Evolutionary conservation across 2,888 invertebrate genomes (phyloP).

Genomic region (Dasysyrphus albostriatus): DNA sequence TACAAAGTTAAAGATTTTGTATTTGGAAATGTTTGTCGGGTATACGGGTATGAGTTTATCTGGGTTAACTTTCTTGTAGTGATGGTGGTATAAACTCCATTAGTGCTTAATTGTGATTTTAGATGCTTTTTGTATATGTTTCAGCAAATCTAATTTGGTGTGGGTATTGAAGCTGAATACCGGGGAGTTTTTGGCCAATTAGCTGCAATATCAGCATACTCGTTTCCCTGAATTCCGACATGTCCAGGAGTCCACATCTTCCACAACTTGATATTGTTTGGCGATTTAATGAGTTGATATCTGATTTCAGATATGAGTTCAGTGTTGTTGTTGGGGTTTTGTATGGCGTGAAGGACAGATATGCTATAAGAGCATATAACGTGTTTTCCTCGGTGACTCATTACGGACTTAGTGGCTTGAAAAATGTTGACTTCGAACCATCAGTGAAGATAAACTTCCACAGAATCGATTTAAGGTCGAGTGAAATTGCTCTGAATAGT

Average conservation of each 20-base stretch:
- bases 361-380: too few species aligned
- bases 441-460: too few species aligned
- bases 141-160: not conserved
- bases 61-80: slow-evolving; percentile 1
- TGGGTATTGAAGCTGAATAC: not conserved
- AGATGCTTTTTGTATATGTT: not conserved
- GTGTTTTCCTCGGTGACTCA: too few species aligned
- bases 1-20: not conserved
- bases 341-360: too few species aligned
- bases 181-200: not conserved
- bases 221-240: too few species aligned
- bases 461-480: too few species aligned
- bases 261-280: not conserved
- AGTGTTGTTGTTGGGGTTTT: too few species aligned
- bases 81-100: not conserved
- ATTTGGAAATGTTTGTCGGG: not conserved
- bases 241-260: slow-evolving; percentile 7
- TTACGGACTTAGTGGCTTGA: too few species aligned
- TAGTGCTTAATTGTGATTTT: not conserved
- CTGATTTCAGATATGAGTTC: not conserved
- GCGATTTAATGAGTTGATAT: not conserved
- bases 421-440: too few species aligned
- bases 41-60: not conserved
- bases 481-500: too few species aligned
- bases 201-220: not conserved